Evolutionary conservation across 2,797 vertebrate species (phyloP), one percentile per base, ranked within the genome.

Genomic region (Avahi laniger): DNA sequence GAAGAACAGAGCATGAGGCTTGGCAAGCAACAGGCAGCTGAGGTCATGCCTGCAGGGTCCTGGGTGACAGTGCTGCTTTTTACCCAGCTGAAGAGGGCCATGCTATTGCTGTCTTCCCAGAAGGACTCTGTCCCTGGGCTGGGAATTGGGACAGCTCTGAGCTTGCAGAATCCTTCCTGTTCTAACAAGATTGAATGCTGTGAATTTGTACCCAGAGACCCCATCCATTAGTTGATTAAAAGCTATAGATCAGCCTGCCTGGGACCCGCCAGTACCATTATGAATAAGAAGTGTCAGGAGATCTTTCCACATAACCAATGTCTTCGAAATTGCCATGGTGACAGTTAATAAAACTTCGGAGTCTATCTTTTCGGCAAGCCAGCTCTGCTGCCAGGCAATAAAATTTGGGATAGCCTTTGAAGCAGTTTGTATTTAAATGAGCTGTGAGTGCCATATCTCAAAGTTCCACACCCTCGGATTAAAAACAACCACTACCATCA

Each of bases 141-240:
- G 75, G 86, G 79, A 93, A 43, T 81, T 24, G 65, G 84, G 63
- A 63, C 0, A 4, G 85, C 17, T 65, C 52, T 90, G 97, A 96
- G 96, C 95, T 78, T n/a, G 65, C 92, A 95, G 97, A 97, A 97
- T 96, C 90, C 46, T 92, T 96, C 97, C 97, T 98, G 89, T 96
- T 96, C 92, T 96, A 96, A 97, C 92, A 96, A 38, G 61, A 69
- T 69, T 97, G 96, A 98, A 98, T 41, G 63, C 38, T 92, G 85
- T 46, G 80, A 96, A n/a, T 96, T 93, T 98, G 89, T 87, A 96
- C 91, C 72, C 46, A 24, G 93, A 97, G 94, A 93, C 94, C 97
- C 97, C 95, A 96, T 94, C 98, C 97, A 98, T 98, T 98, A 98
- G 97, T 93, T 98, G 98, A 98, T 98, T 98, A 98, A 98, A 98